These are phyloP conservation scores for Psylliodes chrysocephalus DNA, from an alignment of 2,888 invertebrate species.

Conservation along the genomic window DNA sequence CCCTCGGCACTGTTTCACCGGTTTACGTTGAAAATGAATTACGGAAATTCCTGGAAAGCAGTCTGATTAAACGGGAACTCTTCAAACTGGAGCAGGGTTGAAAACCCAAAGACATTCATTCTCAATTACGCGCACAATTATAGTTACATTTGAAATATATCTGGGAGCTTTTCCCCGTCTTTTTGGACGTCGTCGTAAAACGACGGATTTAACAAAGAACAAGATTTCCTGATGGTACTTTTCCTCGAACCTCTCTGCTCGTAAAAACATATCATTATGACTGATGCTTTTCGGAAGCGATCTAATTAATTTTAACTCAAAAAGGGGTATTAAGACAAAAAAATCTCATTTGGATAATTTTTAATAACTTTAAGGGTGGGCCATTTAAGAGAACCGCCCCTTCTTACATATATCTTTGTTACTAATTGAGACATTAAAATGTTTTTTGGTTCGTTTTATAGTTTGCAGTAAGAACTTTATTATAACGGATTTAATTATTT, in stretches of 20 bases:
- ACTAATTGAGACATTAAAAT: no score
- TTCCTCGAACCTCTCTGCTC: background rate
- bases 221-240: conserved; percentile 8
- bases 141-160: conserved; percentile 29
- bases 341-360: no score
- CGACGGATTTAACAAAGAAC: conserved; percentile 4
- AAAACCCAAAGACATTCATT: conserved; percentile 35
- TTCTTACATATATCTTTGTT: no score
- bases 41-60: conserved; percentile 33
- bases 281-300: background rate
- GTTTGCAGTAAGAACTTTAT: no score
- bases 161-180: conserved; percentile 14
- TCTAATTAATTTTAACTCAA: background rate
- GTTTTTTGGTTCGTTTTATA: no score
- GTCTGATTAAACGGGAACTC: conserved; percentile 34
- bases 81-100: conserved; percentile 25
- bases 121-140: conserved; percentile 30
- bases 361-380: no score
- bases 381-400: no score
- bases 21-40: conserved; percentile 33
- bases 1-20: conserved; percentile 23
- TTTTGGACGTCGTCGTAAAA: background rate
- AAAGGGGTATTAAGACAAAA: no score
- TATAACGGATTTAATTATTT: no score
- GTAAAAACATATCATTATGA: background rate